Conservation (phyloP, 2,888 invertebrate genomes). For the Mythimna ferrago region DNA sequence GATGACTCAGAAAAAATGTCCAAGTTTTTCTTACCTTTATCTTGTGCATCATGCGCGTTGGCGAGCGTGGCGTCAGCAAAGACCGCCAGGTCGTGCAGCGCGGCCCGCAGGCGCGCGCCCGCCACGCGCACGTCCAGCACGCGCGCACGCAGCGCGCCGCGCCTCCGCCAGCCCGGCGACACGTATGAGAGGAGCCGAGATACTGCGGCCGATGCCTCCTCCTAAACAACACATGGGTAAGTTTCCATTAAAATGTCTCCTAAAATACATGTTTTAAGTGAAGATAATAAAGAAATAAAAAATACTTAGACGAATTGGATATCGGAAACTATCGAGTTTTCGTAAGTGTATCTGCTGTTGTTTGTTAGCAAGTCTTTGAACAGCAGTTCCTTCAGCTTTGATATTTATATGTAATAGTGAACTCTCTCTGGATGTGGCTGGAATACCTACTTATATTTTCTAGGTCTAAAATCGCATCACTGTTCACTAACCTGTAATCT, state of each 20-base stretch:
- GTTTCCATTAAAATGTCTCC: background rate
- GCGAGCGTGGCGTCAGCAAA: slow-evolving; percentile 97
- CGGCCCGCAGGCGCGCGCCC: slow-evolving; percentile 94
- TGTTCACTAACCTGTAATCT: slow-evolving; percentile 88
- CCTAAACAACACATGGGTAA: slow-evolving; percentile 68
- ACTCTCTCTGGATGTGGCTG: no score
- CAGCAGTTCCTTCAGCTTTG: background rate
- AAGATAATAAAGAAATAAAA: no score
- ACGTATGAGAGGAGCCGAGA: slow-evolving; percentile 93
- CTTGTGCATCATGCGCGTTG: slow-evolving; percentile 95
- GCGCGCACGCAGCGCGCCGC: slow-evolving; percentile 94
- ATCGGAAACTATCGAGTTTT: no score
- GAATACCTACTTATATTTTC: no score
- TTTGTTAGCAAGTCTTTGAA: background rate
- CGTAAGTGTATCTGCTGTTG: background rate
- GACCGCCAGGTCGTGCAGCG: slow-evolving; percentile 96
- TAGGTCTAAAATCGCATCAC: background rate
- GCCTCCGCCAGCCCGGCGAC: slow-evolving; percentile 95
- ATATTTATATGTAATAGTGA: background rate
- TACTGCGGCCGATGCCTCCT: slow-evolving; percentile 95
- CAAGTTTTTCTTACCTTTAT: slow-evolving; percentile 90
- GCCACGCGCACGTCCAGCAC: slow-evolving; percentile 96
- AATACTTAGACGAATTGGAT: no score
- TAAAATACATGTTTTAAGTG: no score
- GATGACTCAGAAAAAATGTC: background rate